Conservation (phyloP, 2,797 vertebrate genomes). For the Silurus lanzhouensis region DNA sequence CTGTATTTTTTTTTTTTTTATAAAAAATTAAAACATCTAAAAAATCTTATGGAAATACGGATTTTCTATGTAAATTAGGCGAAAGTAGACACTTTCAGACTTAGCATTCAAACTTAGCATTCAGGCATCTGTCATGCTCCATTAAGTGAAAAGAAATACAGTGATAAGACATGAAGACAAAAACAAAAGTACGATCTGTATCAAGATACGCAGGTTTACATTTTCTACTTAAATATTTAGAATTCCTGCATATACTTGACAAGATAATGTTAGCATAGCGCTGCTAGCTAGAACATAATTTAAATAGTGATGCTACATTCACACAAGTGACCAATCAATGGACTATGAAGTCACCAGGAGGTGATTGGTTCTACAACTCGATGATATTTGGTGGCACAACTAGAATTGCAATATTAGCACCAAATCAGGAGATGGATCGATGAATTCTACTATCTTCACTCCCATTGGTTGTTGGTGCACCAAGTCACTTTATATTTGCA, state of each 20-base stretch:
- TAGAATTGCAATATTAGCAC: too few species aligned
- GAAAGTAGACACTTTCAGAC: not conserved
- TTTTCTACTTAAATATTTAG: not conserved
- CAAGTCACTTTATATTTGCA: too few species aligned
- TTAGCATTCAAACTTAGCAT: not conserved
- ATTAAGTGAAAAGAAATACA: not conserved
- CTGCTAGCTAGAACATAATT: not conserved
- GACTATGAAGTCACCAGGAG: too few species aligned
- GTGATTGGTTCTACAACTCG: too few species aligned
- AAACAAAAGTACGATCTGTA: not conserved
- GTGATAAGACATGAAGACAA: not conserved
- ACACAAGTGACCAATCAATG: too few species aligned
- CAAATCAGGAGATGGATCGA: too few species aligned
- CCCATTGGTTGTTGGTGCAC: too few species aligned
- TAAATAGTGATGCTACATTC: not conserved
- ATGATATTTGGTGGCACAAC: too few species aligned
- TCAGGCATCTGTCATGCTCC: not conserved
- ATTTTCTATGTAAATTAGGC: not conserved
- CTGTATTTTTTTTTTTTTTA: too few species aligned
- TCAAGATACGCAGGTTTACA: not conserved
- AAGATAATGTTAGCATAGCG: not conserved
- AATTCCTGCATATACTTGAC: not conserved
- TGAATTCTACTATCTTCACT: too few species aligned
- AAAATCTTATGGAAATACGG: not conserved
- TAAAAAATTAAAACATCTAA: not conserved